A percentile compares a stretch with the other conserved stretches of the same genome.
Conservation (phyloP, 2,797 vertebrate species). For the Gallirallus australis region DNA sequence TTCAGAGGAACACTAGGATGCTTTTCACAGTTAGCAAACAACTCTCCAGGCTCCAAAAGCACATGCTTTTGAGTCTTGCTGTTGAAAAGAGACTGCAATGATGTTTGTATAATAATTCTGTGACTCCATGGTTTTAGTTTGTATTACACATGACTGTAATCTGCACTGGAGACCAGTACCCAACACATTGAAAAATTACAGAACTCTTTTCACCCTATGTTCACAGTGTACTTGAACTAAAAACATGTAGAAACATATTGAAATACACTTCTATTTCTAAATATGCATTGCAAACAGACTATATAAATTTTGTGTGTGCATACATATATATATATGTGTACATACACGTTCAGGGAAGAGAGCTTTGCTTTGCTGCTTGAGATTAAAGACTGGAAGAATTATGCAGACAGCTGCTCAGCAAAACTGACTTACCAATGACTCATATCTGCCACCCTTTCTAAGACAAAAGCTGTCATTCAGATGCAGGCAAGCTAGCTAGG, state of each 20-base stretch:
- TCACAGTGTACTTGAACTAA: neutral
- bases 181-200: neutral
- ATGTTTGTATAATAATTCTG: neutral
- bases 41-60: neutral
- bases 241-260: neutral
- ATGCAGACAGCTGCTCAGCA: conserved; percentile 55
- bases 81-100: neutral
- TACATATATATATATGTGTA: neutral
- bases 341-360: neutral
- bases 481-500: neutral
- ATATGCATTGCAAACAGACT: neutral
- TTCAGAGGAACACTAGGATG: conserved; percentile 5
- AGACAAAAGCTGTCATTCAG: conserved; percentile 47
- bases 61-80: neutral
- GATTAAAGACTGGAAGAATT: conserved; percentile 25
- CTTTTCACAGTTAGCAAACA: conserved; percentile 6
- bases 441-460: conserved; percentile 35
- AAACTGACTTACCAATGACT: conserved; percentile 40
- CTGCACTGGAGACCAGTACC: neutral
- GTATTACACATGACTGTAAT: neutral
- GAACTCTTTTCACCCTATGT: neutral
- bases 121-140: neutral
- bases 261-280: neutral
- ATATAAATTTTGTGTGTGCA: neutral
- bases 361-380: neutral